Conservation (phyloP, 2,797 vertebrate species). For the Loriculus beryllinus region DNA sequence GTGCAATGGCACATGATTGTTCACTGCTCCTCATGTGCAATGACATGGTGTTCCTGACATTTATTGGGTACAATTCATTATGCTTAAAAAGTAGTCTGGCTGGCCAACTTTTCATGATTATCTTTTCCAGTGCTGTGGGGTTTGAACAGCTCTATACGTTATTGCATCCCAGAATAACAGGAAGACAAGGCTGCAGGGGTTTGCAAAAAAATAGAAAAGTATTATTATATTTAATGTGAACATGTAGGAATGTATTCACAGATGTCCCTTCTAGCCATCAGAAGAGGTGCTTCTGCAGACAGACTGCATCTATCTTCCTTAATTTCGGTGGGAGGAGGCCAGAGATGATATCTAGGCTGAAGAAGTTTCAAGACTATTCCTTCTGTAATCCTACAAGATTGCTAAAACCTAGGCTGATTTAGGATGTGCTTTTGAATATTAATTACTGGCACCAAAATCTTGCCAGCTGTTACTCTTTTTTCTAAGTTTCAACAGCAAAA, state of each 20-base stretch:
- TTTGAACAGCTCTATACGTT: not conserved
- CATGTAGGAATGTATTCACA: not conserved
- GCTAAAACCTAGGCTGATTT: not conserved
- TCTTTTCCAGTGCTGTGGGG: not conserved
- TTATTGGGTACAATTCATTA: not conserved
- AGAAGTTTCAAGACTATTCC: not conserved
- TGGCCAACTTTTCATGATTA: not conserved
- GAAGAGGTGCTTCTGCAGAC: not conserved
- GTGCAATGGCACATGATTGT: not conserved
- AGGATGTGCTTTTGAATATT: not conserved
- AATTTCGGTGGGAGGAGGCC: not conserved
- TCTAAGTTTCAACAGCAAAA: not conserved
- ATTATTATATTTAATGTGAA: not conserved
- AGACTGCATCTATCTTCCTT: not conserved
- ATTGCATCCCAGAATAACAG: not conserved
- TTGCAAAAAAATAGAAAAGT: not conserved
- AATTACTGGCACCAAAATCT: not conserved
- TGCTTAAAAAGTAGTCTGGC: not conserved
- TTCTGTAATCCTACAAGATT: not conserved
- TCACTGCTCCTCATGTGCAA: not conserved
- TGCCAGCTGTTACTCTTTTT: not conserved
- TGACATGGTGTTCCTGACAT: not conserved
- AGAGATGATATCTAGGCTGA: not conserved
- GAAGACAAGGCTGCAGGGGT: rapidly evolving
- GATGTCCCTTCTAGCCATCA: not conserved